phyloP scores from a whole-genome alignment of 2,113 vertebrate species.

The Macrotis lagotis region DNA sequence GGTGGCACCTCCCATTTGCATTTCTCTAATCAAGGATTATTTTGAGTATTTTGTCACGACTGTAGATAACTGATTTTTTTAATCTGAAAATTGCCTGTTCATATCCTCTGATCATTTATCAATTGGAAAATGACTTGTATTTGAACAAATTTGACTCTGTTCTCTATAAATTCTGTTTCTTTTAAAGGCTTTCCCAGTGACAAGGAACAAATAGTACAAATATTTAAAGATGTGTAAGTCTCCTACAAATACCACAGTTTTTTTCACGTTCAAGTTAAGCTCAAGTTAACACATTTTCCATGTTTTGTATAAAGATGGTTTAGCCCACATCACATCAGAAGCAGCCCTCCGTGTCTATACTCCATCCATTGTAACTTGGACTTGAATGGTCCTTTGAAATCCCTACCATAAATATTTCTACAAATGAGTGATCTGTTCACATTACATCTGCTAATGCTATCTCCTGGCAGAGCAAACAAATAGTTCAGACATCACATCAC shows the following conservation, averaged over 20 bases:
- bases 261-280: slow-evolving; percentile 35
- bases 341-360: slow-evolving; percentile 71
- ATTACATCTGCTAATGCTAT: slow-evolving; percentile 79
- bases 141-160: neutral
- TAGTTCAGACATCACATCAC: slow-evolving; percentile 79
- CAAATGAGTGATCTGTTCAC: slow-evolving; percentile 82
- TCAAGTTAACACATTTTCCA: slow-evolving; percentile 68
- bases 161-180: neutral
- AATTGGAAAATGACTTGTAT: neutral
- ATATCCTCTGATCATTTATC: neutral
- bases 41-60: neutral
- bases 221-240: neutral
- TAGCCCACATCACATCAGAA: slow-evolving; percentile 76
- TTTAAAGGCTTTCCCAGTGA: neutral
- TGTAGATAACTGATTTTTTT: neutral
- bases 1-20: neutral
- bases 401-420: slow-evolving; percentile 81
- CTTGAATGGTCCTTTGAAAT: slow-evolving; percentile 81
- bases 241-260: slow-evolving; percentile 8
- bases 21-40: neutral
- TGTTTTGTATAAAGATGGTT: slow-evolving; percentile 69
- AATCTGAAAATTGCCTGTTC: neutral
- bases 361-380: slow-evolving; percentile 73
- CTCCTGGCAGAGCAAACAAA: slow-evolving; percentile 80
- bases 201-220: neutral